Conservation (phyloP, 1,140 invertebrate genomes). For the Pseudomyrmex dendroicus region DNA sequence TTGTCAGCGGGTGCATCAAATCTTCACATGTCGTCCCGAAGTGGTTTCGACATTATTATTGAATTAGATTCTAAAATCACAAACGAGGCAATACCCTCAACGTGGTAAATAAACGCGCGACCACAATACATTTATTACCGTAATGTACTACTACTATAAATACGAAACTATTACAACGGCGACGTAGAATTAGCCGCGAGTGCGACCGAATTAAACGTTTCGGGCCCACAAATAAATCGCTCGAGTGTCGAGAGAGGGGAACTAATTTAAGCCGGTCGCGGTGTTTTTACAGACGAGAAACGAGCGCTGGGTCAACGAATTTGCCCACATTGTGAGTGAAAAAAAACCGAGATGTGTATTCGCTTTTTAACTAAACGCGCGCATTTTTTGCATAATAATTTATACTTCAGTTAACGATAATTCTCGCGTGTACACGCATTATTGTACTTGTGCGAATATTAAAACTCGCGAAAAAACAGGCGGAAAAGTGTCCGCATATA, state of each 20-base stretch:
- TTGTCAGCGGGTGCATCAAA: neutral
- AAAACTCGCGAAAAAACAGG: neutral
- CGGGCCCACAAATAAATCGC: conserved; percentile 47
- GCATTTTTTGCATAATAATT: neutral
- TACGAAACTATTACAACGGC: conserved; percentile 37
- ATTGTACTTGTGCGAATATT: neutral
- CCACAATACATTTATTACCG: conserved; percentile 5
- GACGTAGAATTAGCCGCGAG: conserved; percentile 38
- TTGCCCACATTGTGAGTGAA: neutral
- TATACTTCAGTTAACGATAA: neutral
- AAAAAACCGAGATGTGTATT: neutral
- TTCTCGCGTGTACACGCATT: neutral
- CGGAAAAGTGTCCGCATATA: no score
- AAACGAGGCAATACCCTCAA: neutral
- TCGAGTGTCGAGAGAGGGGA: neutral
- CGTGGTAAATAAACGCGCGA: neutral
- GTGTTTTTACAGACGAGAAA: conserved; percentile 37
- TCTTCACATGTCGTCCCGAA: neutral
- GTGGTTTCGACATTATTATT: conserved; percentile 8
- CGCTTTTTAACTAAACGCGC: neutral
- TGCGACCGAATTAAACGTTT: conserved; percentile 52
- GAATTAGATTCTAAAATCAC: conserved; percentile 24
- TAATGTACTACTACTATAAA: conserved; percentile 38
- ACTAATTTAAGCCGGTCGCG: conserved; percentile 47
- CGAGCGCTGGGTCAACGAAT: conserved; percentile 35